Base-by-base conservation (phyloP, 2,113 vertebrate species). In the Falcunculus frontatus region DNA sequence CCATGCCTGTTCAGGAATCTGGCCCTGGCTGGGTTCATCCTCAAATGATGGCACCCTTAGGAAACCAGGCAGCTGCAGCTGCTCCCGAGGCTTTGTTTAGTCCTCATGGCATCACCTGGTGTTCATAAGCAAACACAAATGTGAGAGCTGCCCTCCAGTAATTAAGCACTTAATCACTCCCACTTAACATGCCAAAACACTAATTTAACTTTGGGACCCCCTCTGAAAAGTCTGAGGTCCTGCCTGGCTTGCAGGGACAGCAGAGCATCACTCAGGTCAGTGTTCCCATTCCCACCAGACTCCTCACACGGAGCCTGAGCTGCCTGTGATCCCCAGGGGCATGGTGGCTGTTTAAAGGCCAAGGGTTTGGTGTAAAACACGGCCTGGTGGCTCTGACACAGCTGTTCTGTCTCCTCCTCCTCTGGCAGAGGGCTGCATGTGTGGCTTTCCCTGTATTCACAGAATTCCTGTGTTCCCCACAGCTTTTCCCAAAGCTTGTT, bases 261-360 rank as follows among this genome's bases (percentile, higher is more conserved):
- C 35, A 0, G 1, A 64, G 65, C 46, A 15, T 39, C 18, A 1
- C 37, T 62, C 69, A 44, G 55, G 10, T 35, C 13, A n/a, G 41
- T 0, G 0, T 18, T 33, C 55, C 68, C 9, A 1, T 59, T 84
- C 62, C 84, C 30, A 80, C 17, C 42, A 10, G 0, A 0, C 18
- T 74, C 70, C n/a, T 75, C 2, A 0, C 49, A 19, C 0, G 2
- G 74, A 39, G 18, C 22, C 60, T 13, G 6, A 64, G 87, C 41
- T 32, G 37, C 10, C 37, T 70, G 55, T 20, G 46, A 3, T 32
- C 16, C 65, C 25, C 7, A 4, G 13, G 62, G 70, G 27, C 50
- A 73, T 0, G 1, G 32, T 1, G 4, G 35, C 63, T 47, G 15
- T 29, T 56, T 18, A n/a, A 82, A 96, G 57, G 73, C 37, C n/a